phyloP scores from a whole-genome alignment of 2,797 vertebrate genomes.

The Pangasius mekongensis region DNA sequence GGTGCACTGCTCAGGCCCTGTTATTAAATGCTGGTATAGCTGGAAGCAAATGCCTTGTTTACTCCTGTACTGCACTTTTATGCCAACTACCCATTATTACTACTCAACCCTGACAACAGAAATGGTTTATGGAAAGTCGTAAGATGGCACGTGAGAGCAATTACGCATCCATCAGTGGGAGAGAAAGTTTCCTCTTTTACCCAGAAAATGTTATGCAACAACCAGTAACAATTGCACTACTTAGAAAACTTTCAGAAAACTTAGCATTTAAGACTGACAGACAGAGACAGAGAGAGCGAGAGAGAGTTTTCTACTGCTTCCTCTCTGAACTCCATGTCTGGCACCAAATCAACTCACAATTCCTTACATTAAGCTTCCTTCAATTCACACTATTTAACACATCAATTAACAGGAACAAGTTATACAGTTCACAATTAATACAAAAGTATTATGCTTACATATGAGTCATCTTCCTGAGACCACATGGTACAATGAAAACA shows the following conservation, averaged over 20 bases:
- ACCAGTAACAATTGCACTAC: neutral
- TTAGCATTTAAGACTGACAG: neutral
- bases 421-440: neutral
- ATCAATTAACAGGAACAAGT: neutral
- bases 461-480: too few species aligned
- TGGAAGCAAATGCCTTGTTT: conserved; percentile 17
- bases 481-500: neutral
- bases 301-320: neutral
- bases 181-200: neutral
- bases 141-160: neutral
- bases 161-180: neutral
- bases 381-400: neutral
- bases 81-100: conserved; percentile 1
- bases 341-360: neutral
- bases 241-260: neutral
- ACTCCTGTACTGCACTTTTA: neutral
- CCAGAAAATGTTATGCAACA: neutral
- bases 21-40: neutral
- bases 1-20: neutral
- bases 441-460: neutral
- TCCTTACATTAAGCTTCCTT: neutral
- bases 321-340: neutral
- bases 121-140: neutral
- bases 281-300: neutral
- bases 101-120: conserved; percentile 11